Conservation (phyloP, 2,888 invertebrate genomes). For the Lasioglossum morio region DNA sequence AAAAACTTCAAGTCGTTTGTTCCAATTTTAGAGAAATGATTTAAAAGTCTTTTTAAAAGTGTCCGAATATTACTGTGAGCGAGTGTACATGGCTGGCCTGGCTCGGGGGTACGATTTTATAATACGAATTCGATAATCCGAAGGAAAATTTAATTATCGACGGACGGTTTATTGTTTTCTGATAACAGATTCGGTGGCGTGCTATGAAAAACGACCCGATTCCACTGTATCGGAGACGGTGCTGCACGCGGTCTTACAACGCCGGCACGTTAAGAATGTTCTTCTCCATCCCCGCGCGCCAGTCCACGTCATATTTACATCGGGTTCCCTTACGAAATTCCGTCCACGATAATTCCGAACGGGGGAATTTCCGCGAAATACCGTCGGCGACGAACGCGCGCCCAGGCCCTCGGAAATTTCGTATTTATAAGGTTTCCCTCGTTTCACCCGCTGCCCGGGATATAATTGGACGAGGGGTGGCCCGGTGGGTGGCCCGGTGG, state of each 20-base stretch:
- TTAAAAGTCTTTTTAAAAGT: too few relatives aligned
- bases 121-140: conserved; percentile 33
- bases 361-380: conserved; percentile 55
- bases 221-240: conserved; percentile 37
- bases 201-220: conserved; percentile 22
- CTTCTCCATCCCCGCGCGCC: neutral
- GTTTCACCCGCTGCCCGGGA: conserved; percentile 5
- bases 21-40: neutral
- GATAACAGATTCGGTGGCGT: conserved; percentile 4
- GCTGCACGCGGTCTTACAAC: conserved; percentile 31
- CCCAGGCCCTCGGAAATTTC: conserved; percentile 31
- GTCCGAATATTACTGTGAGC: neutral
- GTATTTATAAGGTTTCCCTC: conserved; percentile 49
- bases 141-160: conserved; percentile 59
- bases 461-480: conserved; percentile 38
- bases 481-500: too few relatives aligned
- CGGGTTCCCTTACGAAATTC: conserved; percentile 46
- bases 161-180: conserved; percentile 22
- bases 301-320: conserved; percentile 28
- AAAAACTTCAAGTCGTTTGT: neutral
- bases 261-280: conserved; percentile 54
- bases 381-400: conserved; percentile 5
- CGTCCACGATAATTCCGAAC: conserved; percentile 44
- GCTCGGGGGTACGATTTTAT: neutral
- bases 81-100: neutral